Evolutionary conservation across 92 coral and sea anemone species (phyloP).

Genomic region (Palythoa heliodiscus): DNA sequence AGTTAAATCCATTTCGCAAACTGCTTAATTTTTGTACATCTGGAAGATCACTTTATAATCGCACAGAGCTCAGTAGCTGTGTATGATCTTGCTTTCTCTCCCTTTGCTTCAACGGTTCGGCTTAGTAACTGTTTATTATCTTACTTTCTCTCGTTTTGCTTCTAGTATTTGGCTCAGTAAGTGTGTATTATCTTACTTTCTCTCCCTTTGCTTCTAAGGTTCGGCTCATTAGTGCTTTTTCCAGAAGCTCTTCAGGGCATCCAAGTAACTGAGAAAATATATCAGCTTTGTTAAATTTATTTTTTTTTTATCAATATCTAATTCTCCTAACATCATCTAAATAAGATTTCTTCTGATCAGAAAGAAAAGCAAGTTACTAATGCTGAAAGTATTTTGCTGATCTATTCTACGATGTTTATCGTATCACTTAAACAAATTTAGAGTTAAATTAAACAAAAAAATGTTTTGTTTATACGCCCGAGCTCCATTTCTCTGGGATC

Average conservation of each 20-base stretch:
- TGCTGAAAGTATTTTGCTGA: not conserved
- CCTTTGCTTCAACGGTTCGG: slow-evolving; percentile 90
- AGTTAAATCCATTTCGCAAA: too few species aligned
- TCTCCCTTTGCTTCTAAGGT: slow-evolving; percentile 94
- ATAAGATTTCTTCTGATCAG: not conserved
- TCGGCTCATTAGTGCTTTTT: slow-evolving; percentile 85
- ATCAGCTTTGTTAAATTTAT: too few species aligned
- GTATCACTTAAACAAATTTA: not conserved
- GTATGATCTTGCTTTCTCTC: slow-evolving; percentile 72
- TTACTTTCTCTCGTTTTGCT: slow-evolving; percentile 95
- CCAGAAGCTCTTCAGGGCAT: slow-evolving; percentile 88
- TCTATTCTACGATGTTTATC: not conserved
- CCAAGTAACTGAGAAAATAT: slow-evolving; percentile 69
- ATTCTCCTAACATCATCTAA: not conserved
- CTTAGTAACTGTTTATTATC: too few species aligned
- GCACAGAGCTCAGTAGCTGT: too few species aligned
- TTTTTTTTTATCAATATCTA: not conserved
- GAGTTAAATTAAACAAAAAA: not conserved
- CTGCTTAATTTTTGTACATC: too few species aligned
- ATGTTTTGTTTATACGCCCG: too few species aligned
- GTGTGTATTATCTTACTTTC: slow-evolving; percentile 50
- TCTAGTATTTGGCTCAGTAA: slow-evolving; percentile 53
- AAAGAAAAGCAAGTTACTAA: not conserved
- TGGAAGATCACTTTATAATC: too few species aligned
- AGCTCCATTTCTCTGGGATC: too few species aligned